phyloP scores from a whole-genome alignment of 2,113 vertebrate genomes.

The Cinclus mexicanus region DNA sequence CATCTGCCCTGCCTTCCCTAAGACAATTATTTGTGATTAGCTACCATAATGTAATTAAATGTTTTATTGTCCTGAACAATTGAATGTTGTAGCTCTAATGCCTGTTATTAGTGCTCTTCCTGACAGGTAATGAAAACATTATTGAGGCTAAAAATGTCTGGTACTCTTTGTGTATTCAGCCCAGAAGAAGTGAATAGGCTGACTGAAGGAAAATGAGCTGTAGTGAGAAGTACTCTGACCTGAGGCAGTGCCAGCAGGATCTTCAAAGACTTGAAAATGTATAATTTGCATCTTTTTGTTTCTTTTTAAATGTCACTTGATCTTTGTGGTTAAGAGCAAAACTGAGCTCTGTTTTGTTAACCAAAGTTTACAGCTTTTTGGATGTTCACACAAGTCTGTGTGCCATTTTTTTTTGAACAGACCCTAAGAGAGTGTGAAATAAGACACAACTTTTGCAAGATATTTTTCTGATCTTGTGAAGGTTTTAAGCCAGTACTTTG shows the following conservation, averaged over 20 bases:
- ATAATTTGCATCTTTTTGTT: conserved; percentile 27
- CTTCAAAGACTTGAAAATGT: conserved; percentile 32
- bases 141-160: background rate
- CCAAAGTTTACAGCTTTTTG: background rate
- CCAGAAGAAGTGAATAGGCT: conserved; percentile 2
- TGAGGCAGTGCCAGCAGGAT: background rate
- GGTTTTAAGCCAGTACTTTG: background rate
- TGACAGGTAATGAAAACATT: conserved; percentile 10
- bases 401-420: background rate
- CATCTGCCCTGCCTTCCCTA: background rate
- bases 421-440: background rate
- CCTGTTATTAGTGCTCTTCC: background rate
- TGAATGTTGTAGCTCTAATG: background rate
- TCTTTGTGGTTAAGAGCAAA: conserved; percentile 7
- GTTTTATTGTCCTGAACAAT: conserved; percentile 1
- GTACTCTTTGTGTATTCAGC: background rate
- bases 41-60: background rate
- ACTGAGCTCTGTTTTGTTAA: conserved; percentile 19
- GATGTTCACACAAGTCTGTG: background rate
- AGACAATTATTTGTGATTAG: conserved; percentile 6
- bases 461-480: background rate
- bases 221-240: background rate
- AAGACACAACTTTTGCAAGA: background rate
- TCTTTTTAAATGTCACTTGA: background rate
- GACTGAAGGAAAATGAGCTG: background rate